Conservation (phyloP, 2,113 vertebrate genomes). For the Aspidoscelis tigris region DNA sequence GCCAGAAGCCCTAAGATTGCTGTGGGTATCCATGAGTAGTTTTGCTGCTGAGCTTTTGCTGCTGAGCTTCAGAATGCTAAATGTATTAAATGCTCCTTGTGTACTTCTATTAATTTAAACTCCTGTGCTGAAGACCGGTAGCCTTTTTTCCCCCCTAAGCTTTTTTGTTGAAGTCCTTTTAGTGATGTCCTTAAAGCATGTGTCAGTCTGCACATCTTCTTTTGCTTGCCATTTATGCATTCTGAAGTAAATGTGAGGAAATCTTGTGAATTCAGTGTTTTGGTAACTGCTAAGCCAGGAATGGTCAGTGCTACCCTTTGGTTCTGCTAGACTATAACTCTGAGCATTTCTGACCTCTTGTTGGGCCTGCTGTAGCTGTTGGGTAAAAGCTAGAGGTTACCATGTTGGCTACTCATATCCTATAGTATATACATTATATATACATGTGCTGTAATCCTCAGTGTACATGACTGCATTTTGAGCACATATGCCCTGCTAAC, state of each 20-base stretch:
- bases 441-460: background rate
- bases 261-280: too few relatives aligned
- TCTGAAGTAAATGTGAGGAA: too few relatives aligned
- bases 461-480: background rate
- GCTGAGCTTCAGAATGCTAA: background rate
- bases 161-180: background rate
- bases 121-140: background rate
- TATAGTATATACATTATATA: background rate
- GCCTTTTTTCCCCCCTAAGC: background rate
- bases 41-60: too few relatives aligned
- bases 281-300: too few relatives aligned
- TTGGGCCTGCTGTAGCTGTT: background rate
- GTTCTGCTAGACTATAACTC: background rate
- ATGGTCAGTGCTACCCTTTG: background rate
- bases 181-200: background rate
- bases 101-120: background rate
- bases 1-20: too few relatives aligned
- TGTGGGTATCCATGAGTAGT: background rate
- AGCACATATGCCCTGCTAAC: background rate
- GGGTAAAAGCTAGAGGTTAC: too few relatives aligned
- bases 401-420: background rate
- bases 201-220: too few relatives aligned
- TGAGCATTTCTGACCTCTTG: background rate
- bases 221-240: too few relatives aligned
- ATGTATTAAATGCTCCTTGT: background rate